Evolutionary conservation across 2,888 invertebrate genomes (phyloP).

Genomic region (Volucella bombylans): DNA sequence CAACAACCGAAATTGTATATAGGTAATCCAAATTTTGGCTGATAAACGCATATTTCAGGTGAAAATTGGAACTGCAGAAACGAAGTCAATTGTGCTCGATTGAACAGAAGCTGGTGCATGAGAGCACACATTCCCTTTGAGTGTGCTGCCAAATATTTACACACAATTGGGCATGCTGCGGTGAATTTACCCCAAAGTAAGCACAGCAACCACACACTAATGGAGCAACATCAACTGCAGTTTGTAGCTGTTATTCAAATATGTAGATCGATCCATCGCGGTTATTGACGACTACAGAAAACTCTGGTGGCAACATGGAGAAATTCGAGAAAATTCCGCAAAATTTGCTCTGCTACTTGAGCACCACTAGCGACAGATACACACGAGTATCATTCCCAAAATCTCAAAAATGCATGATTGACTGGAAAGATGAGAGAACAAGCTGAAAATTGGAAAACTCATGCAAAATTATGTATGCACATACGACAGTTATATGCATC

Average conservation of each 20-base stretch:
- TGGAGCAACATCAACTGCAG: background rate
- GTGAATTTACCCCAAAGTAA: conserved; percentile 17
- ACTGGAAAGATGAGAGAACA: conserved; percentile 2
- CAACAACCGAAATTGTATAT: background rate
- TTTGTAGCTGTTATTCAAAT: too few relatives aligned
- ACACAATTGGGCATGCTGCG: conserved; percentile 46
- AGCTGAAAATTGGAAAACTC: background rate
- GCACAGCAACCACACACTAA: background rate
- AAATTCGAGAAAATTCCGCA: too few relatives aligned
- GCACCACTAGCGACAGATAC: too few relatives aligned
- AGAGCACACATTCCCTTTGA: background rate
- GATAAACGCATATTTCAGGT: conserved; percentile 14
- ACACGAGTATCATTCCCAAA: background rate
- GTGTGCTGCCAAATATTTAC: conserved; percentile 34
- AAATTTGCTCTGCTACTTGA: too few relatives aligned
- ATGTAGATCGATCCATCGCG: too few relatives aligned
- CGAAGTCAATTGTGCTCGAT: background rate
- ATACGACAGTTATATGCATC: conserved; percentile 13
- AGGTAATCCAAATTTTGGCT: background rate
- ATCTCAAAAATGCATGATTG: background rate
- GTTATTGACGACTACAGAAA: too few relatives aligned
- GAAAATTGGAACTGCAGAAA: conserved; percentile 14
- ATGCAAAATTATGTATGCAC: conserved; percentile 11
- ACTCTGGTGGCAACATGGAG: too few relatives aligned
- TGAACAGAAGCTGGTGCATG: background rate